Evolutionary conservation across 1,140 invertebrate genomes (phyloP).

Genomic region (Penaeus chinensis): DNA sequence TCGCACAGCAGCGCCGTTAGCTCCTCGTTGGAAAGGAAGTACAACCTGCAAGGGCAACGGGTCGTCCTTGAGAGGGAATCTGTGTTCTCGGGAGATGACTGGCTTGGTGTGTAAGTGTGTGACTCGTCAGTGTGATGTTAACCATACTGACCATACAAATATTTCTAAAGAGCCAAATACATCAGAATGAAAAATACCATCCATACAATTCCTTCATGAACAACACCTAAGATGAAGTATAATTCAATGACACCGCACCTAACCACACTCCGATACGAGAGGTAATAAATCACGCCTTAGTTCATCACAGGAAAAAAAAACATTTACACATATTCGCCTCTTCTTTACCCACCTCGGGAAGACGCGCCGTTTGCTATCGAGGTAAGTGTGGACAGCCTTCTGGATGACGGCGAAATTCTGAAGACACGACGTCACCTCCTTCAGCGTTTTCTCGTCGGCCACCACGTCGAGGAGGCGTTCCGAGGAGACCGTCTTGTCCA

Average conservation of each 20-base stretch:
- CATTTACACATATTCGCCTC: too few species aligned
- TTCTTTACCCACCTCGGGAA: slow-evolving; percentile 76
- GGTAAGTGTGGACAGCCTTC: slow-evolving; percentile 87
- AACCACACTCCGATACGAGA: too few species aligned
- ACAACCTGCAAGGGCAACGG: slow-evolving; percentile 77
- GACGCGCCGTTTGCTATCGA: slow-evolving; percentile 91
- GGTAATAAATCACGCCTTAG: too few species aligned
- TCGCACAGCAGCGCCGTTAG: slow-evolving; percentile 95
- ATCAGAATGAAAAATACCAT: too few species aligned
- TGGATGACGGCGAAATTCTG: slow-evolving; percentile 84
- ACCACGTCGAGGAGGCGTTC: slow-evolving; percentile 81
- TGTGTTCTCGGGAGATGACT: not conserved
- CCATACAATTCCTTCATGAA: too few species aligned
- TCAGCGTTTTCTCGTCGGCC: slow-evolving; percentile 78
- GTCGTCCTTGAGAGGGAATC: not conserved
- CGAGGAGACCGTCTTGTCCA: slow-evolving; percentile 79
- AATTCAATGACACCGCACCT: too few species aligned
- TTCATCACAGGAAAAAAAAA: too few species aligned
- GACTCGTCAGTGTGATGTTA: too few species aligned
- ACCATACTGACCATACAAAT: too few species aligned
- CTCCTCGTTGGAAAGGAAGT: slow-evolving; percentile 95
- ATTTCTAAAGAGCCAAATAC: too few species aligned
- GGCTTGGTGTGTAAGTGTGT: too few species aligned
- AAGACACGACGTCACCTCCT: slow-evolving; percentile 80
- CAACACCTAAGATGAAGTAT: too few species aligned